Base-by-base conservation (phyloP, 2,797 vertebrate genomes). In the Gadopsis marmoratus region DNA sequence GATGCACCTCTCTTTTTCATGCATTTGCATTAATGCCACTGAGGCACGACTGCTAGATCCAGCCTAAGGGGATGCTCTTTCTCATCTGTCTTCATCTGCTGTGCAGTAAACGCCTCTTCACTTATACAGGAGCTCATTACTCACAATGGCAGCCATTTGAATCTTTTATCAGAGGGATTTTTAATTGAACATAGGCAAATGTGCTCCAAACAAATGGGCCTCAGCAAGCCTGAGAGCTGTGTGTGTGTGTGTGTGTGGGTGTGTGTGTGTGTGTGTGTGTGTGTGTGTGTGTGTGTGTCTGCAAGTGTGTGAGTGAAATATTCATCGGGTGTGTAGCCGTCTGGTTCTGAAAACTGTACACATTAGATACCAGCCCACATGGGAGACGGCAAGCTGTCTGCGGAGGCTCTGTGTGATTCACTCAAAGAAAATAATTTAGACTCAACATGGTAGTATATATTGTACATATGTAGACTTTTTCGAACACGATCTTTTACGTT, bases 131-230 rank as follows among this genome's bases (percentile, higher is more conserved):
- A 92, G 85, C 91, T 92, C 93, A 93, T 94, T 92, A 93, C 93
- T 95, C 94, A 94, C 90, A 86, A 85, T 88, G 91, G 90, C 92
- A 92, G 86, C 88, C 86, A 89, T 92, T 94, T 92, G 90, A 93
- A 93, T 94, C 91, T 93, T 93, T 93, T 92, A 93, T 92, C 92
- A 89, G 84, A 88, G 85, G 80, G 85, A 86, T 90, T 93, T 94
- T 93, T 94, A 94, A 93, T 94, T 94, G 93, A 92, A 92, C 92
- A 92, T 87, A 88, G 89, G 91, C 88, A 84, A 93, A 91, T 92
- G 90, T 86, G 89, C 89, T 86, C 60, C 77, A 88, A 93, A 92
- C 84, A 92, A 93, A 93, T 88, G 82, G 70, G 82, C 84, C 79
- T 78, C 68, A 65, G 78, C 74, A 81, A 86, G 86, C 71, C 62